These are phyloP conservation scores for Xenus cinereus DNA, from an alignment of 2,113 vertebrate species.

Conservation along the genomic window DNA sequence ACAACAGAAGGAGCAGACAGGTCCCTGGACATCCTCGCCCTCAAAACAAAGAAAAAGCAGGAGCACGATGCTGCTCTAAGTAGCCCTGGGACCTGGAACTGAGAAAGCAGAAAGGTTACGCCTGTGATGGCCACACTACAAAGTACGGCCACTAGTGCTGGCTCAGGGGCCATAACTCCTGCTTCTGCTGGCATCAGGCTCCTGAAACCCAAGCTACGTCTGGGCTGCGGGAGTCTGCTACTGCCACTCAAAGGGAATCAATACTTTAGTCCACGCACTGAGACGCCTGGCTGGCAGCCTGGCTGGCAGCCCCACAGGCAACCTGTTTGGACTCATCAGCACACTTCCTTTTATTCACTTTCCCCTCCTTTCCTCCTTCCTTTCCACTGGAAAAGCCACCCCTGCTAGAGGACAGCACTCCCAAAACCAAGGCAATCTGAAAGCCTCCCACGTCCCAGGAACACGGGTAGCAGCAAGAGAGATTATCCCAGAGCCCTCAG, in stretches of 20 bases:
- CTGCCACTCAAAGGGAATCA: conserved; percentile 48
- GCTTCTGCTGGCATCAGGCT: background rate
- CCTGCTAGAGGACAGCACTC: background rate
- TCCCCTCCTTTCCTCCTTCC: background rate
- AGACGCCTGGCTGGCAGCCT: background rate
- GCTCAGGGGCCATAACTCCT: background rate
- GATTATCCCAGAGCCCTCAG: background rate
- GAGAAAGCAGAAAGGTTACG: background rate
- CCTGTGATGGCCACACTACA: background rate
- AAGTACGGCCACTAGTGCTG: background rate
- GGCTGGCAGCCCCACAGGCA: conserved; percentile 14
- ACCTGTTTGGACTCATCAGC: background rate
- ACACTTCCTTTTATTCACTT: background rate
- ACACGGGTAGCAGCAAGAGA: background rate
- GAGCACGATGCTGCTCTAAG: background rate
- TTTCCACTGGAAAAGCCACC: background rate
- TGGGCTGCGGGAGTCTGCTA: conserved; percentile 12
- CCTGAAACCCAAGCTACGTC: conserved; percentile 39
- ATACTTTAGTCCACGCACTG: background rate
- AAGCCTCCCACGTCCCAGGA: background rate
- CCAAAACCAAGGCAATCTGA: background rate
- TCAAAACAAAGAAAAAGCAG: background rate
- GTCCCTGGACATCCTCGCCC: background rate
- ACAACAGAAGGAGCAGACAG: background rate
- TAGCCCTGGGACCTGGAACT: background rate